Conservation (phyloP, 2,888 invertebrate genomes). For the Theretra japonica region DNA sequence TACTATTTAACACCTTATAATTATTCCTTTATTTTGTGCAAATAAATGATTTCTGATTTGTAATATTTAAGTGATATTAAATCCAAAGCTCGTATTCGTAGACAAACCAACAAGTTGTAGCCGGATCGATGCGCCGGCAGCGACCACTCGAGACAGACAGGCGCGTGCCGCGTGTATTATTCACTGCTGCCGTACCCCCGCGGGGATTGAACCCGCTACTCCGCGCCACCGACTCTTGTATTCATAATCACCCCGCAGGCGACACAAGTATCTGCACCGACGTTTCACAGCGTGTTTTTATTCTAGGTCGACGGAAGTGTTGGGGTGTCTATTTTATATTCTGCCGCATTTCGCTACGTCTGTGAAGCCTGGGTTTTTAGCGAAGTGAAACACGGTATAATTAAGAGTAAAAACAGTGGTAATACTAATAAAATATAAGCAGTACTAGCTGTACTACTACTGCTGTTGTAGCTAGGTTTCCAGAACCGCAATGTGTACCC, state of each 20-base stretch:
- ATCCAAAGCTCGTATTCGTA: background rate
- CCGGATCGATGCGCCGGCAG: slow-evolving; percentile 13
- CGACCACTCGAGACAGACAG: slow-evolving; percentile 23
- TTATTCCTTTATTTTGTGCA: too few relatives aligned
- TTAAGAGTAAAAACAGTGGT: too few relatives aligned
- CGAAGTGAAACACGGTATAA: too few relatives aligned
- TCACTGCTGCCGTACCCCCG: background rate
- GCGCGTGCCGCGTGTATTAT: background rate
- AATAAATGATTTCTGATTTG: too few relatives aligned
- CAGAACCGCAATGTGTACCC: too few relatives aligned
- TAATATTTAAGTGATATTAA: too few relatives aligned
- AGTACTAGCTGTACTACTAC: too few relatives aligned
- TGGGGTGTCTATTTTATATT: background rate
- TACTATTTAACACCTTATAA: too few relatives aligned
- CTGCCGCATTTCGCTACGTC: too few relatives aligned
- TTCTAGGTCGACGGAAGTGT: background rate
- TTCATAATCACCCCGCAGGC: background rate
- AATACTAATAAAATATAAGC: too few relatives aligned
- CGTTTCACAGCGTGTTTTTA: background rate
- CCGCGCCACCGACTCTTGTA: background rate
- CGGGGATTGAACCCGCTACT: slow-evolving; percentile 17
- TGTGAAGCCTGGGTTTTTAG: too few relatives aligned
- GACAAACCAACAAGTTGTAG: background rate
- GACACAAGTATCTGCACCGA: background rate
- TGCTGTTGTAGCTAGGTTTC: too few relatives aligned